Base-by-base conservation (phyloP, 2,113 vertebrate genomes). In the Solea senegalensis region DNA sequence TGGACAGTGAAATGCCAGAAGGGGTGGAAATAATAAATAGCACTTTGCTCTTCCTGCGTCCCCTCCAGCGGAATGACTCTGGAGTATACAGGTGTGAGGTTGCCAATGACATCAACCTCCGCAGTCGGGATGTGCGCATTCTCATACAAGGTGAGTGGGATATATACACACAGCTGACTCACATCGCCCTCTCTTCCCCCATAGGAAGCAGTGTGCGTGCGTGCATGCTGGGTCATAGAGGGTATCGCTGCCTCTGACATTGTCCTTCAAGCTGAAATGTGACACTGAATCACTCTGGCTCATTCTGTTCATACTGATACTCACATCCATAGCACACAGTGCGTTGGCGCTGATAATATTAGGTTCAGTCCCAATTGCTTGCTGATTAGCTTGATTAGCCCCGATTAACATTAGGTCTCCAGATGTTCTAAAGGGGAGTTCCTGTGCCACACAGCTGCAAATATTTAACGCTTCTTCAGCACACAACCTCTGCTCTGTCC, bases 61-160 rank as follows among this genome's bases (percentile, higher is more conserved):
- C 97, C 4, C 86, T 99, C 88, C 95, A 95, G 74, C 94, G 95
- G 61, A 99, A 98, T 83, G 96, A 98, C 89, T 96, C 95, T 51
- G 98, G 98, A 27, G 95, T 96, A 86, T 99, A 99, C 0, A 80
- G 96, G 85, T 99, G 98, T 84, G 96, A 95, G 88, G 97, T 96
- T 83, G 95, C 94, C 65, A 99, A 99, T 87, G 92, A 95, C 60
- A 95, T 98, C 85, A 96, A 95, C 87, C 94, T 95, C 85, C 95
- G 94, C 88, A 97, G 94, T 88, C 95, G 96, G 83, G 96, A 97
- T 90, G 95, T 97, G 83, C 86, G 94, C 63, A 89, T 99, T 87
- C 95, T 95, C 72, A 95, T 99, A 90, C 90, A 95, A 93, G 97
- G 98, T 99, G 92, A 96, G 96, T 48, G 13, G 9, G 60, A n/a